Evolutionary conservation across 2,888 invertebrate species (phyloP), one percentile per base, ranked within the genome.

Genomic region (Oithona nana): DNA sequence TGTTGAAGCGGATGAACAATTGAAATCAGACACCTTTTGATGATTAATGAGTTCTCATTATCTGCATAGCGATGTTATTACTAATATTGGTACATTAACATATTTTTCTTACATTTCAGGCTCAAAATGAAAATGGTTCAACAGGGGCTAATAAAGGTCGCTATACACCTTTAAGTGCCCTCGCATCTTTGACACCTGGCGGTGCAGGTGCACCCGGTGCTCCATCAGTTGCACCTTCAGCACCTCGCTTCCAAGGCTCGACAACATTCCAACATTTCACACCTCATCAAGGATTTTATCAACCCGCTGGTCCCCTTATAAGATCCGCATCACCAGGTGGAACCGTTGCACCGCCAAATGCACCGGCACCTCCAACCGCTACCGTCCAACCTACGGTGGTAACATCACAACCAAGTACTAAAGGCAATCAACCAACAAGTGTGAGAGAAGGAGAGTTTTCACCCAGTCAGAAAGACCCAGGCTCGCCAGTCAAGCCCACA

Each of bases 231-330:
- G 54, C 24, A 24, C 24, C 24, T 3, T 20, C 26, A 3, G 26
- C 54, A 54, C 26, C 20, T 54, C 24, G 26, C 3, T n/a, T n/a
- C n/a, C n/a, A n/a, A n/a, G n/a, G n/a, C n/a, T n/a, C n/a, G n/a
- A n/a, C n/a, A n/a, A n/a, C n/a, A n/a, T n/a, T n/a, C n/a, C n/a
- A n/a, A n/a, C 39, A 39, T 39, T 39, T 39, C 39, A 16, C 39
- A 16, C 39, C 39, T 39, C 39, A 54, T 26, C 54, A 54, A 54
- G 54, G 57, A 20, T 57, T 57, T 57, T 57, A 57, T 31, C 57
- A 57, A 30, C 57, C 57, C 8, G 57, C 57, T 57, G 57, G 57
- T 57, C 57, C 57, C 6, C 30, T 57, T 3, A 57, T 57, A 30
- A 29, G 57, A 11, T 22, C 57, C 16, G 57, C 30, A 28, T 57